These are phyloP conservation scores for Micropterix aruncella DNA, from an alignment of 2,888 invertebrate species.

Conservation along the genomic window DNA sequence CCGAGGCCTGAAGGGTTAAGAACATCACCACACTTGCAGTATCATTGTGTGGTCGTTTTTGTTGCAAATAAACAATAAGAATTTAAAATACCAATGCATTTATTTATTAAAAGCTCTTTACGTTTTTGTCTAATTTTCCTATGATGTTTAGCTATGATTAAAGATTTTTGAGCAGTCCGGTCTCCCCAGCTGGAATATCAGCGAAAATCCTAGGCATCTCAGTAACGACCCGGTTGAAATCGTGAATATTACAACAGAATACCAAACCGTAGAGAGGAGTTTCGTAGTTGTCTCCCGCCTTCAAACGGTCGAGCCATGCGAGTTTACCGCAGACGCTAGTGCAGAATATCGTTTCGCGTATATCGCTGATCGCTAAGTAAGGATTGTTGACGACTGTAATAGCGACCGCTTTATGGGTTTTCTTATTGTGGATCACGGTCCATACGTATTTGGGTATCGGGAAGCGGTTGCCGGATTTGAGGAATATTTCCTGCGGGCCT, in stretches of 20 bases:
- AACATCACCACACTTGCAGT: too few relatives aligned
- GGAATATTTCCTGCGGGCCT: slow-evolving; percentile 10
- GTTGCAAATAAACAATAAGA: too few relatives aligned
- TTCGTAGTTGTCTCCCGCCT: slow-evolving; percentile 24
- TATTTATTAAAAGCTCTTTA: too few relatives aligned
- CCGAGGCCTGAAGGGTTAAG: too few relatives aligned
- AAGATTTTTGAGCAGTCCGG: slow-evolving; percentile 23
- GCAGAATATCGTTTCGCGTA: slow-evolving; percentile 26
- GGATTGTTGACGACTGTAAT: slow-evolving; percentile 30
- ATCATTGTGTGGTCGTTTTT: too few relatives aligned
- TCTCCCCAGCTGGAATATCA: slow-evolving; percentile 15
- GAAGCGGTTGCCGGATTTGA: slow-evolving; percentile 19
- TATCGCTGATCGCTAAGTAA: slow-evolving; percentile 29
- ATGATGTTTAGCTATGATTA: too few relatives aligned
- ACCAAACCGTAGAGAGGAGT: slow-evolving; percentile 24
- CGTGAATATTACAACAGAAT: slow-evolving; percentile 26
- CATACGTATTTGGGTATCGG: slow-evolving; percentile 30
- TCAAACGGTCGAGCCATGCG: slow-evolving; percentile 22
- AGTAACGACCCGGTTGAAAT: slow-evolving; percentile 18
- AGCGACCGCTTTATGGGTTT: slow-evolving; percentile 17
- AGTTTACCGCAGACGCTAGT: slow-evolving; percentile 24
- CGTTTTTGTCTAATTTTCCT: too few relatives aligned
- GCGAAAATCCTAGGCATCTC: slow-evolving; percentile 19
- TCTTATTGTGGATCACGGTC: slow-evolving; percentile 21
- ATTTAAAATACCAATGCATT: too few relatives aligned